phyloP scores from a whole-genome alignment of 2,797 vertebrate species.

The Acanthopagrus latus region DNA sequence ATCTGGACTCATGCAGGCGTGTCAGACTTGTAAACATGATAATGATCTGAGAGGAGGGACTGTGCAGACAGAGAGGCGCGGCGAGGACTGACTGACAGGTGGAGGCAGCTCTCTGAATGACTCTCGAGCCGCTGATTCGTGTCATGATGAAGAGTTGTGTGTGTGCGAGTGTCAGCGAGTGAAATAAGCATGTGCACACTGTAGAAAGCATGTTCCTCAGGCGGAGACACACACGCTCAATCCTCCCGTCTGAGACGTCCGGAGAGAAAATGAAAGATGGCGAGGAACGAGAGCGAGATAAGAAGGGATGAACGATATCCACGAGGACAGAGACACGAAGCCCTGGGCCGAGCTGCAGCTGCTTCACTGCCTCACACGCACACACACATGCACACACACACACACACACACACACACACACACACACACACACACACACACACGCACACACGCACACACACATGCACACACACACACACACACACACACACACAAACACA shows the following conservation, averaged over 20 bases:
- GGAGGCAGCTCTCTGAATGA: too few species aligned
- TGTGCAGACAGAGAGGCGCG: too few species aligned
- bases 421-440: constrained; percentile 17
- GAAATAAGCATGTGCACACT: not conserved
- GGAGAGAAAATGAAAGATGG: not conserved
- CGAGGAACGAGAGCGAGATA: constrained; percentile 11
- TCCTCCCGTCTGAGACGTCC: not conserved
- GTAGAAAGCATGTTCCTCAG: not conserved
- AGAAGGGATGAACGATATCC: constrained; percentile 47
- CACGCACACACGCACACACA: constrained; percentile 21
- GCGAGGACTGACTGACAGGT: too few species aligned
- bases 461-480: constrained; percentile 28
- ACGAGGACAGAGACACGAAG: constrained; percentile 41
- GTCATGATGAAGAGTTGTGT: too few species aligned
- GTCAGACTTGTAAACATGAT: too few species aligned
- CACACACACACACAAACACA: too few species aligned
- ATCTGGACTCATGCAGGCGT: too few species aligned
- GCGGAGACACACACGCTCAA: not conserved
- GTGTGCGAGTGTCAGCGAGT: not conserved
- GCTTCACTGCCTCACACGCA: constrained; percentile 25
- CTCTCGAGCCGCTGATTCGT: too few species aligned
- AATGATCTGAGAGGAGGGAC: too few species aligned
- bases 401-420: too few species aligned
- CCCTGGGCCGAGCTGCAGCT: constrained; percentile 29
- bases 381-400: constrained; percentile 27